Percentiles rank a stretch among this genome's conserved stretches.
phyloP scores from a whole-genome alignment of 2,113 vertebrate genomes.

The Seriola aureovittata region DNA sequence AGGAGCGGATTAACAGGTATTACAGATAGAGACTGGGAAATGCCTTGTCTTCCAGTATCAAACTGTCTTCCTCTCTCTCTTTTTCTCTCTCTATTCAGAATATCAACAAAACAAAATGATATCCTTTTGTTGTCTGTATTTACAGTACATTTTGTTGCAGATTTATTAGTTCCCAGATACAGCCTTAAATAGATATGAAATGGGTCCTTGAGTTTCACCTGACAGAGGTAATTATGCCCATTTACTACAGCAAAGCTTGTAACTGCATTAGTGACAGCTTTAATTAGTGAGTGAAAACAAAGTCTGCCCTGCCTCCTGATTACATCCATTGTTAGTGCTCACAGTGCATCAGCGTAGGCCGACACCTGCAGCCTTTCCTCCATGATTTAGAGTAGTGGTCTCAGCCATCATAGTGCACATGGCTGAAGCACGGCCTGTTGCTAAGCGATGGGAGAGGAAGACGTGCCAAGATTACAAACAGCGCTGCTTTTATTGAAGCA shows the following conservation, averaged over 20 bases:
- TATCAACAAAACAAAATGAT: background rate
- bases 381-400: conserved; percentile 48
- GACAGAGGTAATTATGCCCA: conserved; percentile 51
- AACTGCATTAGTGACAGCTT: conserved; percentile 45
- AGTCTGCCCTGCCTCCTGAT: conserved; percentile 50
- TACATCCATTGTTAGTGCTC: conserved; percentile 52
- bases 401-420: conserved; percentile 20
- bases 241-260: conserved; percentile 51
- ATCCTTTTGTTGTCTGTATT: conserved; percentile 13
- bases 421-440: conserved; percentile 66
- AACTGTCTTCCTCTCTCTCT: background rate
- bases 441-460: conserved; percentile 69
- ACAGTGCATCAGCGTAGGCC: conserved; percentile 17
- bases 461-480: conserved; percentile 58
- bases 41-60: conserved; percentile 26
- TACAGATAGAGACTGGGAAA: conserved; percentile 57
- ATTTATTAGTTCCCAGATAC: conserved; percentile 28
- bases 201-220: conserved; percentile 34
- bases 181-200: conserved; percentile 32
- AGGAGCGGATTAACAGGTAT: conserved; percentile 72
- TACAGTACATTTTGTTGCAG: background rate
- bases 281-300: conserved; percentile 67
- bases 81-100: background rate
- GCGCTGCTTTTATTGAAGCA: conserved; percentile 49
- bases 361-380: conserved; percentile 57